Evolutionary conservation across 1,140 invertebrate species (phyloP), one percentile per base, ranked within the genome.

Genomic region (Drosophila prosaltans): DNA sequence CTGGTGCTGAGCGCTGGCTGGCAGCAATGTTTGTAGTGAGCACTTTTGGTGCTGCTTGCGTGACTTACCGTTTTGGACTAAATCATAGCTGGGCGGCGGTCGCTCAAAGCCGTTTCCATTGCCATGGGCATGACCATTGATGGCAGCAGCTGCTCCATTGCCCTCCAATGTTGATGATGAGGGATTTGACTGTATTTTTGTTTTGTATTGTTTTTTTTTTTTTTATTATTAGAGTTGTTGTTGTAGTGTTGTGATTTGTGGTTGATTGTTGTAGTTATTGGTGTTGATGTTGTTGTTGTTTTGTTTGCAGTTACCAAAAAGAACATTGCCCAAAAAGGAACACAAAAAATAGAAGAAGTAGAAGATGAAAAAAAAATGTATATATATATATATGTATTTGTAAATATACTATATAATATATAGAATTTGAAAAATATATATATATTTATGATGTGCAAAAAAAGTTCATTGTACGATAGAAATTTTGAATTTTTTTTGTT

Each of bases 51-150:
- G 90, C 79, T 88, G 83, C 41, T 86, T 71, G 63, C 81, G 91
- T 45, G 82, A 86, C 92, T 92, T 92, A 92, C 92, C 92, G 69
- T 92, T 92, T 70, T 92, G 91, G 62, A 92, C 80, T 73, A 91
- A 89, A 64, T 92, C 92, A 66, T 92, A 92, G 75, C 92, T 92
- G 78, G 91, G 91, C 69, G 91, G 91, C 72, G 91, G 84, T 24
- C 82, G 75, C 66, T 92, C 92, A 62, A 92, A 86, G 45, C 91
- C 91, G 59, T 77, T 81, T n/a, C 78, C 78, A 40, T 63, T 60
- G 41, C 80, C 79, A 64, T 63, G 32, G 24, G 54, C 69, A 40
- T 75, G 64, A 36, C 80, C 74, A 69, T 76, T 57, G 68, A 60
- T 43, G 65, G 57, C 59, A 36, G 80, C 70, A 7, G 73, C 71